A percentile compares a stretch with the other conserved stretches of the same genome.
These are phyloP conservation scores for Delphinus delphis DNA, from an alignment of 2,113 vertebrate species.

Conservation along the genomic window DNA sequence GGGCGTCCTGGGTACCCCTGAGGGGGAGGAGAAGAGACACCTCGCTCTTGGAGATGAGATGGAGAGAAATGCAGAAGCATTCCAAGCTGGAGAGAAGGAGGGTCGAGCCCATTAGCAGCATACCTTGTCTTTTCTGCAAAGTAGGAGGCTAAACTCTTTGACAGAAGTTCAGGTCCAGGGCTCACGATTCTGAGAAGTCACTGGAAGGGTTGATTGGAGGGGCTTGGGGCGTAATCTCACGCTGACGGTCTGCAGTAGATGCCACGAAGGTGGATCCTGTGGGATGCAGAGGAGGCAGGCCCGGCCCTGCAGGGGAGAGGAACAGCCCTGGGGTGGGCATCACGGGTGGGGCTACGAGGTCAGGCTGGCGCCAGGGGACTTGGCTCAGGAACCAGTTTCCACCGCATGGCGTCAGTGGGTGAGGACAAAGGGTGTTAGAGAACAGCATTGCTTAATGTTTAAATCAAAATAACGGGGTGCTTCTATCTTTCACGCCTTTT, in stretches of 20 bases:
- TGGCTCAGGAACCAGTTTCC: accelerated
- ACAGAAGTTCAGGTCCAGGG: accelerated
- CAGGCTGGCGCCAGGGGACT: no score
- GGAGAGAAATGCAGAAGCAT: accelerated
- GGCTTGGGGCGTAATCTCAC: accelerated
- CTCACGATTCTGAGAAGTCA: neutral
- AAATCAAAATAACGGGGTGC: neutral
- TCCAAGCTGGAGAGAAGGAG: accelerated
- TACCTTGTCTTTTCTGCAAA: neutral
- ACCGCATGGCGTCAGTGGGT: accelerated
- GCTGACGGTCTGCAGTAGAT: accelerated
- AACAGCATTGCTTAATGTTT: neutral
- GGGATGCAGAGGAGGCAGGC: accelerated
- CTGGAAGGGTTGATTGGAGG: neutral
- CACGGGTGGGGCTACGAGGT: accelerated
- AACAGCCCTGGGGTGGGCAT: accelerated
- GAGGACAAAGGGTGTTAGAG: neutral
- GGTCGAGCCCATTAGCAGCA: accelerated
- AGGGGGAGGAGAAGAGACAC: no score
- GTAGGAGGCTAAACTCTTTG: no score
- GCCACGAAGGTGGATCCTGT: accelerated
- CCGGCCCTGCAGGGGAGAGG: accelerated
- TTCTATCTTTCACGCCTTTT: neutral
- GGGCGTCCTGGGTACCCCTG: accelerated
- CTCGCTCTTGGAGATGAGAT: neutral